Base-by-base conservation (phyloP, 2,797 vertebrate species). In the Balearica regulorum region DNA sequence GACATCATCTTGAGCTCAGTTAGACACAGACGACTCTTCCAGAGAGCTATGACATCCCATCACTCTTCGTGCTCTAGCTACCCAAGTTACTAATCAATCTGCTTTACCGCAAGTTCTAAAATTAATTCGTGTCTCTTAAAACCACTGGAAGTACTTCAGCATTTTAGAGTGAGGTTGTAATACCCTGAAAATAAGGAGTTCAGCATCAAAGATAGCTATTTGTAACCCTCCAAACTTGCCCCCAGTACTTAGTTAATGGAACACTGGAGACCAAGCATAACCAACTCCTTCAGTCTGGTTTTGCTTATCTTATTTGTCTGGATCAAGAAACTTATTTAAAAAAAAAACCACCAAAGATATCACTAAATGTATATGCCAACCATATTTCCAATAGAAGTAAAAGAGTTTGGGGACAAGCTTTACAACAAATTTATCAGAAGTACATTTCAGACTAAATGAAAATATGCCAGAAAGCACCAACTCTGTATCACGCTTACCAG, bases 141-240 rank as follows among this genome's bases (percentile, higher is more conserved):
- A 54, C 20, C 57, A 75, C 13, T 82, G 68, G 44, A 94, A 93
- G 39, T 60, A 79, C 37, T 87, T 93, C 68, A 87, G 77, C 73
- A 80, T 93, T 96, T 92, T 71, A 73, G 15, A 87, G 26, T 12
- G 33, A 93, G n/a, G 64, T 29, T 64, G 48, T 68, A 96, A 90
- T 57, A 93, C 33, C 24, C 80, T 46, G 29, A 62, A 90, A 95
- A 93, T 70, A 92, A 46, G 64, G 22, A 79, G 31, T 89, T 89
- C n/a, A 69, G 48, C 31, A 70, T 66, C 39, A 82, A 79, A 90
- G 28, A 70, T 0, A 35, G 48, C 10, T 72, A 79, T 78, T 54
- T 79, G 37, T 73, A 90, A 69, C 41, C 51, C 71, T 89, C 64
- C 33, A 49, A 79, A 60, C 20, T 44, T 84, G 83, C 39, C 60